Percentiles rank a stretch among this genome's conserved stretches.
Evolutionary conservation across 1,140 invertebrate genomes (phyloP).

Genomic region (Bombus breviceps): DNA sequence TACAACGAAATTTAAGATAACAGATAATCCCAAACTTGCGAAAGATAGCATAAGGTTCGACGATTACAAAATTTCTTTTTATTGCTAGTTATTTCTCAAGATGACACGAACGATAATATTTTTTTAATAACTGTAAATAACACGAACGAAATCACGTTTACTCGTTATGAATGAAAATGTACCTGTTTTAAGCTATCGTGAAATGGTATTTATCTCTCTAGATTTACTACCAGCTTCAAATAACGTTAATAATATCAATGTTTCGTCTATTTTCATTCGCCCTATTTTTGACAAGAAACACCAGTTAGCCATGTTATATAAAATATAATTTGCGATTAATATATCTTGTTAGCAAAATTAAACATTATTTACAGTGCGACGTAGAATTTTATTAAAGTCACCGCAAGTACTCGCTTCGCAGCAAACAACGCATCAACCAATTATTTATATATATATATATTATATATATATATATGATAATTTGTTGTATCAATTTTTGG

Average conservation of each 20-base stretch:
- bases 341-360: constrained; percentile 10
- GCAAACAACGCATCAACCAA: background rate
- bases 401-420: background rate
- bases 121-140: constrained; percentile 17
- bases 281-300: background rate
- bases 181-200: background rate
- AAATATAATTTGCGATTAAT: constrained; percentile 9
- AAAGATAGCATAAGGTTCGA: background rate
- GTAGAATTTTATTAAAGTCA: background rate
- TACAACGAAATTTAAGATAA: constrained; percentile 23
- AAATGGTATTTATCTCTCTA: constrained; percentile 7
- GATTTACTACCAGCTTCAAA: background rate
- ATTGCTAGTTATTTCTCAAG: background rate
- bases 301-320: background rate
- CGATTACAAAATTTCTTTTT: background rate
- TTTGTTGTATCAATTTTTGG: background rate
- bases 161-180: background rate
- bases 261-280: background rate
- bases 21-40: background rate
- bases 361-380: constrained; percentile 14
- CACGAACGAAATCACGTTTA: too few relatives aligned
- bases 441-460: background rate
- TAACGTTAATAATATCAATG: constrained; percentile 8
- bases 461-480: background rate
- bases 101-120: background rate